Conservation (phyloP, 2,797 vertebrate species). For the Micrastur ruficollis region DNA sequence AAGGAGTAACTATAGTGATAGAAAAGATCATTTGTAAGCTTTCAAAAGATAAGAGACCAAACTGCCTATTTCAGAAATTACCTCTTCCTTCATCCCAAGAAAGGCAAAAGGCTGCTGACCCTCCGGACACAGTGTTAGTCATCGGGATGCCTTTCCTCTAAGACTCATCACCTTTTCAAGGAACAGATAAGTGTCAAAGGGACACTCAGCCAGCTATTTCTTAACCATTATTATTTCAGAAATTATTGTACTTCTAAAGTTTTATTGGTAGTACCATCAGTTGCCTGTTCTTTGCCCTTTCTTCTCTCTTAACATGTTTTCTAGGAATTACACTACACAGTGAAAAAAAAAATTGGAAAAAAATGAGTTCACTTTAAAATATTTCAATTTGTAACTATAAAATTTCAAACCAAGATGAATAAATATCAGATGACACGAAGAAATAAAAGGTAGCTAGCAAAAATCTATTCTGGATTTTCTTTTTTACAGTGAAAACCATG, state of each 20-base stretch:
- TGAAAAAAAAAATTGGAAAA: background rate
- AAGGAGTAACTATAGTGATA: background rate
- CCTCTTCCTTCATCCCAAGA: background rate
- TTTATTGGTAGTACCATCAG: background rate
- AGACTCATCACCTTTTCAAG: background rate
- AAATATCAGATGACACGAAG: background rate
- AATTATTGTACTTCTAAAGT: background rate
- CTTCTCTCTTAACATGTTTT: background rate
- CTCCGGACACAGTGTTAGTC: background rate
- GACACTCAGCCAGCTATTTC: background rate
- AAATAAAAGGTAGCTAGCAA: background rate
- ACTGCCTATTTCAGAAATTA: background rate
- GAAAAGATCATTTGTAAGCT: background rate
- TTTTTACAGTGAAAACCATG: background rate
- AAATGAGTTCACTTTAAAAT: background rate
- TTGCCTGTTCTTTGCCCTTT: background rate
- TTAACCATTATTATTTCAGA: background rate
- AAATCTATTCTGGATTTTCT: background rate
- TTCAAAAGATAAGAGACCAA: background rate
- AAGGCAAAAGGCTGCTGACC: background rate
- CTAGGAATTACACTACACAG: background rate
- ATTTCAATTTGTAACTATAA: background rate
- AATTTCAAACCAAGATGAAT: background rate
- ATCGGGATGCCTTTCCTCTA: background rate
- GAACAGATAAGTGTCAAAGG: background rate